phyloP scores from a whole-genome alignment of 2,113 vertebrate species.

The Promerops cafer region DNA sequence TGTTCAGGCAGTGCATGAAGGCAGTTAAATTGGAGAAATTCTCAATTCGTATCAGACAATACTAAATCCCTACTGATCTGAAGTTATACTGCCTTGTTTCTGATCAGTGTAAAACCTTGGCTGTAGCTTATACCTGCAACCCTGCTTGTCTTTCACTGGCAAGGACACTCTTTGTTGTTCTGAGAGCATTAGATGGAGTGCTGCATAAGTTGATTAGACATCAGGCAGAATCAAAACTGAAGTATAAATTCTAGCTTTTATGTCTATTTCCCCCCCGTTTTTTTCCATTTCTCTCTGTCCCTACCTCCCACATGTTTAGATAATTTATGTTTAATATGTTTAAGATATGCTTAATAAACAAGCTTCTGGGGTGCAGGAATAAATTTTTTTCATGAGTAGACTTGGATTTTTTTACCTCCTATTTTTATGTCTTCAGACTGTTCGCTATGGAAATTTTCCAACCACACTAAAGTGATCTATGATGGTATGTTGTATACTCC shows the following conservation, averaged over 20 bases:
- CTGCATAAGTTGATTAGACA: not conserved
- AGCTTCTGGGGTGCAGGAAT: not conserved
- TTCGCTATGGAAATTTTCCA: not conserved
- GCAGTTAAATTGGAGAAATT: not conserved
- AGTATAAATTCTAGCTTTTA: not conserved
- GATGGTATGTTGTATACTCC: not conserved
- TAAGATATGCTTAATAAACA: not conserved
- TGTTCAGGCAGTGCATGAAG: not conserved
- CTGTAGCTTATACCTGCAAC: not conserved
- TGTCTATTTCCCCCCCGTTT: accelerated
- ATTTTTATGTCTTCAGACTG: not conserved
- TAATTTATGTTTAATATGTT: not conserved
- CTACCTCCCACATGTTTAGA: not conserved
- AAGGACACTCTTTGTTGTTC: not conserved
- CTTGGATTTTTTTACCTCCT: not conserved
- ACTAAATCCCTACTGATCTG: not conserved
- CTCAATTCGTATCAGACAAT: not conserved
- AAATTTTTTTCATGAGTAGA: not conserved
- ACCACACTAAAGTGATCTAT: not conserved
- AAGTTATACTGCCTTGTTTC: not conserved
- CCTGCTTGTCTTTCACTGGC: not conserved
- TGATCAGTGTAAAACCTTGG: not conserved
- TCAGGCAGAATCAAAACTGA: not conserved
- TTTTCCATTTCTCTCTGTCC: not conserved
- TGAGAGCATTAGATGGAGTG: not conserved